These are phyloP conservation scores for Sylvilagus floridanus DNA, from an alignment of 2,797 vertebrate genomes.

Conservation along the genomic window DNA sequence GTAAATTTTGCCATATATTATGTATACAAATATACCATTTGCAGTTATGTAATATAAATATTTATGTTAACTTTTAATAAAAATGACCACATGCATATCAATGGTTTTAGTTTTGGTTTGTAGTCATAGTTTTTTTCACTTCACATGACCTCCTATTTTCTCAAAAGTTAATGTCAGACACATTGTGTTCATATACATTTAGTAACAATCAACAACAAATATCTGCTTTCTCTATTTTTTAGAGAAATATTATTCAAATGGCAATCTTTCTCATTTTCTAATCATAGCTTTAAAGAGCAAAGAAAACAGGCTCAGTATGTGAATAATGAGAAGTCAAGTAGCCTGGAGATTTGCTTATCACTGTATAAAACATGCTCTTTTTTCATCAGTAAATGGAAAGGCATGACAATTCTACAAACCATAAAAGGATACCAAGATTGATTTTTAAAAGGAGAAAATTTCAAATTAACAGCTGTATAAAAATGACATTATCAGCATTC, in stretches of 20 bases:
- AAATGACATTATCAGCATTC: neutral
- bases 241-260: conserved; percentile 11
- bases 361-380: neutral
- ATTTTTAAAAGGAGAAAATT: neutral
- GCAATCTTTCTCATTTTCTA: conserved; percentile 11
- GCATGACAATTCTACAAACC: neutral
- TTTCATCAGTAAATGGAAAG: conserved; percentile 9
- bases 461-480: neutral
- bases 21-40: neutral
- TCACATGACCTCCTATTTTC: neutral
- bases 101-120: neutral
- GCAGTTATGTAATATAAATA: neutral
- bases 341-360: neutral
- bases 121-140: neutral
- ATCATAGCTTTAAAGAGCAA: neutral
- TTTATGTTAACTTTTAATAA: neutral
- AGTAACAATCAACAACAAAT: conserved; percentile 31
- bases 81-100: neutral
- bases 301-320: neutral
- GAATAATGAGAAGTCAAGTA: neutral
- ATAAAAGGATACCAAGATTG: neutral
- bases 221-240: conserved; percentile 35
- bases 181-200: neutral
- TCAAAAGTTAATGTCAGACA: neutral
- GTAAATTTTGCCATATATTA: neutral